Base-by-base conservation (phyloP, 2,888 invertebrate species). In the Parnassius smintheus region DNA sequence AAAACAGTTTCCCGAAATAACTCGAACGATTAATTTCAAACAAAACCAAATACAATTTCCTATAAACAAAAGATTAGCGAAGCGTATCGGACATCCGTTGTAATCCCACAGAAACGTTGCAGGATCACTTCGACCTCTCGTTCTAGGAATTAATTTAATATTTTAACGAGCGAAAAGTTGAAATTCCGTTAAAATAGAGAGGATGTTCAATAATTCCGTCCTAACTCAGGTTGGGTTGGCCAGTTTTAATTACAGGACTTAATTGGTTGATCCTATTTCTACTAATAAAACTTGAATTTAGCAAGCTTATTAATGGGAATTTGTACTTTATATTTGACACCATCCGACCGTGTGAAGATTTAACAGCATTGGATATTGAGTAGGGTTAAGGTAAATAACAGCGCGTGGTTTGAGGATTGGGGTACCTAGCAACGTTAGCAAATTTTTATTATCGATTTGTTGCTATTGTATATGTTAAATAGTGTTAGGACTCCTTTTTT, bases 171-270 rank as follows among this genome's bases (percentile, higher is more conserved):
- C 59, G 54, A 58, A 66, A 61, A 62, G 57, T 62, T 62, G 51
- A 42, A 57, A 56, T 58, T 54, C 54, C 56, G 64, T 66, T 68
- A 68, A 66, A 65, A 68, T 72, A 70, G 69, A 73, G 71, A 67
- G 61, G 71, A 68, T 41, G 57, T 35, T 56, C 51, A 51, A 59
- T 63, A 59, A 58, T 50, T 46, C 63, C 55, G 13, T 55, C 59
- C 59, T 45, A 51, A 54, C 54, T 49, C 54, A 59, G 59, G 42
- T 51, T 56, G 52, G 59, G 55, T 42, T 7, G 65, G 68, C 67
- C 67, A 72, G 75, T 76, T 78, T 75, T 74, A 75, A 76, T 78
- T 72, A 74, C 65, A 61, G 65, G 54, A 69, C 71, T 70, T 68
- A 73, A 70, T 73, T 69, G 66, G 68, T 64, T 54, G 64, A 69